Conservation (phyloP, 2,888 invertebrate species). For the Drosophila fulvimacula region DNA sequence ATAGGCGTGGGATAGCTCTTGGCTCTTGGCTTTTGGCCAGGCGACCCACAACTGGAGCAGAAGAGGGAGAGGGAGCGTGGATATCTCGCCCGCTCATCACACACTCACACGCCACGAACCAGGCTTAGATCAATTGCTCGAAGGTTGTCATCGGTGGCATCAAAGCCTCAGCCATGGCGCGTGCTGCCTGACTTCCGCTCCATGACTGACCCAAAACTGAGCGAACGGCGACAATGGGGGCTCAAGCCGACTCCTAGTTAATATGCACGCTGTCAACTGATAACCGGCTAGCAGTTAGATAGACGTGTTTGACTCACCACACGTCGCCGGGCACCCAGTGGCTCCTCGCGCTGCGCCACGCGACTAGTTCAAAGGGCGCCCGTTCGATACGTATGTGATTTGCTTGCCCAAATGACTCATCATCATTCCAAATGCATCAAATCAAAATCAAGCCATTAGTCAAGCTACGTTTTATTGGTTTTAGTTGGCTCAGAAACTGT, state of each 20-base stretch:
- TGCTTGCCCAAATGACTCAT: slow-evolving; percentile 63
- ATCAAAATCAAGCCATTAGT: slow-evolving; percentile 9
- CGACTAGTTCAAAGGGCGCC: slow-evolving; percentile 70
- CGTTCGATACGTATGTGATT: slow-evolving; percentile 54
- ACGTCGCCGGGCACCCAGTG: slow-evolving; percentile 38
- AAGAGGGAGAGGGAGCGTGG: slow-evolving; percentile 30
- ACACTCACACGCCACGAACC: slow-evolving; percentile 18
- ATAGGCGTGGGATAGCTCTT: slow-evolving; percentile 76
- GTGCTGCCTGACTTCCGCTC: slow-evolving; percentile 70
- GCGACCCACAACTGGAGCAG: slow-evolving; percentile 43
- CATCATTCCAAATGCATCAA: slow-evolving; percentile 21
- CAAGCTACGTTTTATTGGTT: not conserved
- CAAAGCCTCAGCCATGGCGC: slow-evolving; percentile 50
- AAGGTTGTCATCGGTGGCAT: slow-evolving; percentile 26
- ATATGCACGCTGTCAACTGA: slow-evolving; percentile 66
- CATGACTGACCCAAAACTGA: slow-evolving; percentile 47
- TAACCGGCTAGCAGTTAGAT: slow-evolving; percentile 30
- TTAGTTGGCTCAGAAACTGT: not conserved
- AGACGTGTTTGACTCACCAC: slow-evolving; percentile 71
- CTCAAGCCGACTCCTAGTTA: slow-evolving; percentile 54
- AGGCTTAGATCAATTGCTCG: slow-evolving; percentile 32
- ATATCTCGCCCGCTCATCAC: slow-evolving; percentile 19
- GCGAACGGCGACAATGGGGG: slow-evolving; percentile 39
- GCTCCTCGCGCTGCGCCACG: slow-evolving; percentile 49
- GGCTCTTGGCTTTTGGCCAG: slow-evolving; percentile 72